A percentile compares a stretch with the other conserved stretches of the same genome.
phyloP scores from a whole-genome alignment of 2,113 vertebrate genomes.

The Anarhynchus alexandrinus region DNA sequence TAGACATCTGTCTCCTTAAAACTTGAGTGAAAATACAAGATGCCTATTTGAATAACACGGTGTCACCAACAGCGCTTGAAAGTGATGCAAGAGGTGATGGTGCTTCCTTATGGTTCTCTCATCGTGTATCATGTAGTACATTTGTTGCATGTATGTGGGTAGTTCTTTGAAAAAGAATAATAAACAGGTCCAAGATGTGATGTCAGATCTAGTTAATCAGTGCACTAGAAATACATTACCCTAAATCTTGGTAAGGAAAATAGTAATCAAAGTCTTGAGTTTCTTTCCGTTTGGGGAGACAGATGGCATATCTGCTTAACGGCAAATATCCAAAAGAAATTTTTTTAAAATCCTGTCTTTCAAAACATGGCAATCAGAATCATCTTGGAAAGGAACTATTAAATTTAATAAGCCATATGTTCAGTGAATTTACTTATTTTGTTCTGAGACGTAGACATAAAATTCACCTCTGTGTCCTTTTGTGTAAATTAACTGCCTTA shows the following conservation, averaged over 20 bases:
- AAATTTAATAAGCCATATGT: conserved; percentile 83
- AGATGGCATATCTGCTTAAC: conserved; percentile 78
- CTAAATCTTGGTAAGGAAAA: conserved; percentile 74
- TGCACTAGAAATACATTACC: conserved; percentile 65
- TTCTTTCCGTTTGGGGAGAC: conserved; percentile 73
- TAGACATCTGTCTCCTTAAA: conserved; percentile 31
- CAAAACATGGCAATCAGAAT: conserved; percentile 79
- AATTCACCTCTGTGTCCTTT: conserved; percentile 57
- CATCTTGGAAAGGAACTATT: conserved; percentile 79
- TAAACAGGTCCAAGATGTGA: conserved; percentile 39
- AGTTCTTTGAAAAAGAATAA: conserved; percentile 23
- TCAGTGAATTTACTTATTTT: conserved; percentile 76
- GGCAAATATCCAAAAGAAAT: conserved; percentile 77
- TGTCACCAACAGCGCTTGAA: background rate
- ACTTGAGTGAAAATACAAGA: conserved; percentile 41
- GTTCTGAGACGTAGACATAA: conserved; percentile 60
- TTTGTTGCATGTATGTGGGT: background rate
- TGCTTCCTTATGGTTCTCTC: background rate
- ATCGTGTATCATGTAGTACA: background rate
- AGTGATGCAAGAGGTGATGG: background rate
- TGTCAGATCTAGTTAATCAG: conserved; percentile 70
- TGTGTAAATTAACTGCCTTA: conserved; percentile 55
- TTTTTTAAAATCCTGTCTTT: conserved; percentile 71
- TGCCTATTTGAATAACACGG: background rate
- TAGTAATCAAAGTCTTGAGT: conserved; percentile 75